Conservation (phyloP, 2,888 invertebrate genomes). For the Camptogramma bilineatum region DNA sequence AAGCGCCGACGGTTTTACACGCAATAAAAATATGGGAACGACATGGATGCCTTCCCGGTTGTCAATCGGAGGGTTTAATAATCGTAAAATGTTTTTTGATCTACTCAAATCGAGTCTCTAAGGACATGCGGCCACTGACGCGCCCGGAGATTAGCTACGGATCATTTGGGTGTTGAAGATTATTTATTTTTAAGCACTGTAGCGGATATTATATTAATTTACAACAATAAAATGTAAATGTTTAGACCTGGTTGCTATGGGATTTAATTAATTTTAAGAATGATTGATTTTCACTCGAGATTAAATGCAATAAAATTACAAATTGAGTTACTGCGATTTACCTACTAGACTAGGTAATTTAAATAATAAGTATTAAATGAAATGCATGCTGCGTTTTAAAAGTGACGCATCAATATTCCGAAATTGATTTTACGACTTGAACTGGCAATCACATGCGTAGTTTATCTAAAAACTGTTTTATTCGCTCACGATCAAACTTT, state of each 20-base stretch:
- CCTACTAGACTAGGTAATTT: slow-evolving; percentile 23
- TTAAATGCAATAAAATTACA: slow-evolving; percentile 40
- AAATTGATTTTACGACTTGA: slow-evolving; percentile 62
- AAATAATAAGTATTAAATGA: slow-evolving; percentile 49
- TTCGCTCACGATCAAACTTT: slow-evolving; percentile 57
- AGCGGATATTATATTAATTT: slow-evolving; percentile 4
- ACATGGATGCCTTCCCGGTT: slow-evolving; percentile 80
- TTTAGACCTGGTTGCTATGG: background rate
- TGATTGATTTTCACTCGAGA: slow-evolving; percentile 28
- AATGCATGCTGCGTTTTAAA: slow-evolving; percentile 58
- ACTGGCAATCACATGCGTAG: slow-evolving; percentile 62
- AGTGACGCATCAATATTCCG: slow-evolving; percentile 63
- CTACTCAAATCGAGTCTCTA: slow-evolving; percentile 61
- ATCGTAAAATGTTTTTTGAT: slow-evolving; percentile 83
- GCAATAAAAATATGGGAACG: slow-evolving; percentile 85
- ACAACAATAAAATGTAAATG: slow-evolving; percentile 4
- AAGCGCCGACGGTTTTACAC: slow-evolving; percentile 84
- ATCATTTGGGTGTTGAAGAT: slow-evolving; percentile 34
- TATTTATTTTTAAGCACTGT: slow-evolving; percentile 30
- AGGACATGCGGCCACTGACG: slow-evolving; percentile 46
- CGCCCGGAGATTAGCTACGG: slow-evolving; percentile 44
- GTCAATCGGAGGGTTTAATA: slow-evolving; percentile 83
- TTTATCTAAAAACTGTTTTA: slow-evolving; percentile 59
- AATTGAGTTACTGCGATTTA: slow-evolving; percentile 34
- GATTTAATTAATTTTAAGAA: slow-evolving; percentile 7